Base-by-base conservation (phyloP, 92 coral and sea anemone genomes). In the Paragorgia papillata region DNA sequence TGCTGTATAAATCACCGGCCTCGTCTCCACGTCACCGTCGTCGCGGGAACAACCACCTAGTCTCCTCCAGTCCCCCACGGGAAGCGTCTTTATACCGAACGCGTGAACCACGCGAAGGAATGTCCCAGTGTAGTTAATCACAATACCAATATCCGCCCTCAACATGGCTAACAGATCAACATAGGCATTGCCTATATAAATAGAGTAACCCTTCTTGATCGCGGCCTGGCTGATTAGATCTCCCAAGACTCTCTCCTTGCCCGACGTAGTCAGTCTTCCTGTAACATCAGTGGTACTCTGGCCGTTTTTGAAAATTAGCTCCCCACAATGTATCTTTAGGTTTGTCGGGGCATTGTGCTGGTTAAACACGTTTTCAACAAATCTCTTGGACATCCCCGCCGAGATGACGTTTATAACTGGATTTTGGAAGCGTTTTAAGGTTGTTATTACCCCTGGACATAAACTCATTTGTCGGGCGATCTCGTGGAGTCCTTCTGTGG, bases 1-100 rank as follows among this genome's bases (percentile, higher is more conserved):
- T 20, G 89, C 84, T 31, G 77, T 75, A 40, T 87, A 83, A 87
- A 62, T 62, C 44, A 62, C n/a, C 33, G 33, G 37, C 41, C 31
- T 25, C 24, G 1, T 40, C n/a, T 62, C 31, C 40, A 37, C 43
- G 4, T 37, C 10, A 10, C 43, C 43, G 6, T 37, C 43, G 4
- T 37, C 10, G 6, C 43, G 10, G n/a, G 65, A 20, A 31, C 69
- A 62, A 62, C 20, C 46, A 25, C 41, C 69, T 10, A 37, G 43
- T 37, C 10, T 37, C 15, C 43, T 62, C 69, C 69, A 62, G 43
- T 62, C 69, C 20, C 46, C 37, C 21, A 62, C 24, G 9, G 69
- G 33, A 25, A 2, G 43, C 0, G 69, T 62, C 43, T 37, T 43
- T 12, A 62, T 30, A 12, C 69, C 69, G 13, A 62, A 15, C 17